Base-by-base conservation (phyloP, 2,888 invertebrate genomes). In the Sinhomidia bicolor region DNA sequence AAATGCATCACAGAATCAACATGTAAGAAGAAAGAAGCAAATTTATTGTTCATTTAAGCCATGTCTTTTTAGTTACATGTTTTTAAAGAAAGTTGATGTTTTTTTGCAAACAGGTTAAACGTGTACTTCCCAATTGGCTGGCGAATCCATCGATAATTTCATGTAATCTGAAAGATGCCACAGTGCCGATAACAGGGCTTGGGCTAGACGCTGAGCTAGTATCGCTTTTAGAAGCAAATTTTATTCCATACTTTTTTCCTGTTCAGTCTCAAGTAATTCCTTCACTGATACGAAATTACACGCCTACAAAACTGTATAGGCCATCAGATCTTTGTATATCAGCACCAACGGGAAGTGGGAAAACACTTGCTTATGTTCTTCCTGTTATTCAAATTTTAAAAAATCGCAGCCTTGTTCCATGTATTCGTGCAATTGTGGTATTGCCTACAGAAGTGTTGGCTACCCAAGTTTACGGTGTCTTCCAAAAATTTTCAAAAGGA, bases 281-380 rank as follows among this genome's bases (percentile, higher is more conserved):
- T 4, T 97, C 96, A 95, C 94, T 98, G 78, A 93, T 97, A 44
- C 94, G 90, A 95, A 96, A 91, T 93, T 94, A 90, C 94, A 95
- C 91, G 94, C 95, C 85, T 93, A 80, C 32, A n/a, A 94, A 92
- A 94, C 95, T 36, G 94, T 96, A 92, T 92, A 96, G 97, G 94
- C 97, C 98, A 0, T 95, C 96, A 91, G 99, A 99, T 93, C 95
- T 99, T 80, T 99, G 99, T 94, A 97, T 99, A 23, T 92, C 92
- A 23, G 92, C 92, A 23, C 92, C 92, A 0, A 92, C 92, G 1
- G 95, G 95, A 57, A 95, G 95, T 92, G 95, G 95, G 14, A 95
- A 95, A 93, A 95, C 95, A 0, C 93, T 95, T 74, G 94, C 95
- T 29, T 95, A 94, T 93, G 94, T 94, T 29, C 91, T 95, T 32